Base-by-base conservation (phyloP, 2,888 invertebrate species). In the Caenorhabditis auriculariae region DNA sequence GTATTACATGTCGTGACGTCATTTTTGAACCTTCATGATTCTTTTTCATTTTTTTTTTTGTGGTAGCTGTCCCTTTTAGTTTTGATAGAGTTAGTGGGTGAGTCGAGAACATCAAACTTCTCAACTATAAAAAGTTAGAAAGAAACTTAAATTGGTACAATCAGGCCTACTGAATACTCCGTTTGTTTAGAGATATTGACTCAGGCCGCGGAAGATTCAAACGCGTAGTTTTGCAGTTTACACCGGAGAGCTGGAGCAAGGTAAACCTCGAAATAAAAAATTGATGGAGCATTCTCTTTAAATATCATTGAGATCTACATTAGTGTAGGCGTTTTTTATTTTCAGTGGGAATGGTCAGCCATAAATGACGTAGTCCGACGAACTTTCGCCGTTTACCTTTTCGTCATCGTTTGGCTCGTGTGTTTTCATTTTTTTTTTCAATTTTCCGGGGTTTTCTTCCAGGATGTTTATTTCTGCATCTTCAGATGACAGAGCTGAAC, bases 331-430 rank as follows among this genome's bases (percentile, higher is more conserved):
- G n/a, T n/a, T n/a, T n/a, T n/a, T n/a, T n/a, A n/a, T n/a, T n/a
- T n/a, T n/a, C n/a, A n/a, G n/a, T n/a, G n/a, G n/a, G n/a, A n/a
- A n/a, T n/a, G n/a, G 35, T 32, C 9, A 9, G 9, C 9, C n/a
- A 64, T 59, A 41, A 64, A 43, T 35, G 52, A 53, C 76, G 91
- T 93, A 3, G 91, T 93, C 78, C 93, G 93, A 91, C 87, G 96
- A 78, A 90, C 93, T 79, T 88, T 93, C 68, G 93, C 93, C 23
- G 88, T 96, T 15, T 91, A 91, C 79, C 91, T 94, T 83, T 86
- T 98, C 76, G 94, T 96, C 21, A 89, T 96, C 65, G 91, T 95
- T 83, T 98, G 95, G 94, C 94, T 96, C 87, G 89, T 85, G 70
- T 92, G 35, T 9, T 32, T 32, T 32, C 93, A 15, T 19, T 41